Evolutionary conservation across 2,888 invertebrate species (phyloP).

Genomic region (Gerris lacustris): DNA sequence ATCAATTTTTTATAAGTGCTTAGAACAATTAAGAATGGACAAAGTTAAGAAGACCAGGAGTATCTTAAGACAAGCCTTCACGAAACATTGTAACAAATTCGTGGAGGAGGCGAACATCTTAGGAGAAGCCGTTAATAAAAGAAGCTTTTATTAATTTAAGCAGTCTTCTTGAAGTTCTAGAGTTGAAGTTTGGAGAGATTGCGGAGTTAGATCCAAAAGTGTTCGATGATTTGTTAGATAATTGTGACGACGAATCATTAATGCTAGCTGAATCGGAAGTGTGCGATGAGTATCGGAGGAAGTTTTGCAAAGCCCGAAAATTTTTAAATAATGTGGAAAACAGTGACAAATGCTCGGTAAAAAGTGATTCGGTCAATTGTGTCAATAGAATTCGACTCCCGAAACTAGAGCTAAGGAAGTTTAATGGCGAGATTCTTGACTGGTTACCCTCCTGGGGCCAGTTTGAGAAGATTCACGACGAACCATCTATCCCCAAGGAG

Average conservation of each 20-base stretch:
- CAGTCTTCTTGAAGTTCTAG: no score
- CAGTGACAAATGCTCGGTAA: no score
- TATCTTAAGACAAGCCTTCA: no score
- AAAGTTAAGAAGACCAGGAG: no score
- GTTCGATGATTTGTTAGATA: neutral
- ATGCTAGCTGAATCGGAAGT: neutral
- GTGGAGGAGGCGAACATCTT: no score
- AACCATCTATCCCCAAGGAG: slow-evolving; percentile 19
- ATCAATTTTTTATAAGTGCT: no score
- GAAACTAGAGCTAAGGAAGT: slow-evolving; percentile 27
- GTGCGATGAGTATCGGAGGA: neutral
- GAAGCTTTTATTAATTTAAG: no score
- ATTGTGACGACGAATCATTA: no score
- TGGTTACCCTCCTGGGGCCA: slow-evolving; percentile 31
- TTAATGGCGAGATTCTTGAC: slow-evolving; percentile 26
- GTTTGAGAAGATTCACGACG: slow-evolving; percentile 30
- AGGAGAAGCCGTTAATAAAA: no score
- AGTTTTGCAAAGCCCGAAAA: neutral
- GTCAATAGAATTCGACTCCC: neutral
- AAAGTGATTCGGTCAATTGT: neutral
- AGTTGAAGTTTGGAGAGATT: no score
- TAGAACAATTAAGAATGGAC: no score
- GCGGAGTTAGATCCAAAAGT: neutral
- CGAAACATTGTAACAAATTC: no score
- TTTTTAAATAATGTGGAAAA: neutral